Evolutionary conservation across 1,140 invertebrate genomes (phyloP).

Genomic region (Caerostris extrusa): DNA sequence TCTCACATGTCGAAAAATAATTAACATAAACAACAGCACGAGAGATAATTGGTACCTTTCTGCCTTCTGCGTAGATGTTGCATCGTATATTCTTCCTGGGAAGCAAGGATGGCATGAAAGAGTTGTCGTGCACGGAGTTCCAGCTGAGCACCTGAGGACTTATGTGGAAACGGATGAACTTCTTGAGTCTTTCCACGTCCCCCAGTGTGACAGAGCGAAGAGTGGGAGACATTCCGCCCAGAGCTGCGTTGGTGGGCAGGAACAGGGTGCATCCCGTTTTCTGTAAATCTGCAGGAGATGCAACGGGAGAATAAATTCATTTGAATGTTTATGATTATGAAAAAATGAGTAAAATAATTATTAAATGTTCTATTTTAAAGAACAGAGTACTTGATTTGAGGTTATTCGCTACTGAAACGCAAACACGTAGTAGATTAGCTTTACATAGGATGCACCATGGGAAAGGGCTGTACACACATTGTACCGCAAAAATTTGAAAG

Average conservation of each 20-base stretch:
- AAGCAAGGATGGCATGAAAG: constrained; percentile 47
- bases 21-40: not conserved
- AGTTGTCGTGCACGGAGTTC: constrained; percentile 39
- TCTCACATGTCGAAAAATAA: no score
- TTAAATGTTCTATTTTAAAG: no score
- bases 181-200: constrained; percentile 38
- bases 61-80: constrained; percentile 58
- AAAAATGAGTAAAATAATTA: no score
- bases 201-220: not conserved
- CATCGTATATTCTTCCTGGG: constrained; percentile 52
- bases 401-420: no score
- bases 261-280: constrained; percentile 56
- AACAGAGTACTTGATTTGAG: no score
- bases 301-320: no score
- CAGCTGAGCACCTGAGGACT: constrained; percentile 36
- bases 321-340: no score
- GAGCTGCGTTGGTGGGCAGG: constrained; percentile 45
- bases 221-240: constrained; percentile 56
- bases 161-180: constrained; percentile 65
- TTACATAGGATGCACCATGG: no score
- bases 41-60: constrained; percentile 32
- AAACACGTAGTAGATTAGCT: no score
- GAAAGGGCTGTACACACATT: no score
- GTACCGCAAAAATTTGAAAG: no score
- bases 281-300: not conserved